Evolutionary conservation across 2,888 invertebrate genomes (phyloP), one percentile per base, ranked within the genome.

Genomic region (Harmothoe impar): DNA sequence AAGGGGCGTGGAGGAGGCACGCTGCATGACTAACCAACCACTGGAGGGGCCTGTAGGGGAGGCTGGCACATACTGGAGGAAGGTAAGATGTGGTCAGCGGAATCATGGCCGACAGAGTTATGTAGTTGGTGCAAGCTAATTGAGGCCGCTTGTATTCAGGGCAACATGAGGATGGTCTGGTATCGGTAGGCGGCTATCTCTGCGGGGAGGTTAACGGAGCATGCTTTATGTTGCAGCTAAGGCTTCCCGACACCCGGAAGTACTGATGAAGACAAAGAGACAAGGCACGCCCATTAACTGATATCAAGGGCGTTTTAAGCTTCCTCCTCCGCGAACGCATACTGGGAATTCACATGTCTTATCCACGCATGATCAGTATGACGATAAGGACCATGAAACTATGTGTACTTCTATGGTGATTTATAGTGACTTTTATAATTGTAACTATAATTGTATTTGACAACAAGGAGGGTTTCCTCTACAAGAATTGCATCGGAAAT

Each of bases 81-180:
- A 72, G 20, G 72, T 72, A 72, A 72, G 72, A 72, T 72, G 72
- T 72, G 72, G 72, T 29, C 29, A 29, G 29, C 17, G 25, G 72
- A 72, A 72, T 72, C 72, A n/a, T 72, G 25, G 29, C 72, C 72
- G 72, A 72, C 72, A 72, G 72, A 29, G 29, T 29, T 72, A 72
- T 72, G 72, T 29, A 72, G 29, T 15, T 15, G 29, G 72, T 15
- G 25, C 25, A 15, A n/a, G 72, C 15, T 72, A 12, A 72, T 72
- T 72, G 15, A 15, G 29, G n/a, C 29, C 3, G n/a, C 29, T 72
- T 29, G 72, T 72, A 72, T 72, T 72, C 72, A n/a, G 17, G 7
- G 5, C 72, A 72, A 29, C n/a, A 72, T 72, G n/a, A 29, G n/a
- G 72, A 3, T 15, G 25, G 29, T 72, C 25, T 72, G 72, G 31